Conservation (phyloP, 2,888 invertebrate species). For the Polydrusus cervinus region DNA sequence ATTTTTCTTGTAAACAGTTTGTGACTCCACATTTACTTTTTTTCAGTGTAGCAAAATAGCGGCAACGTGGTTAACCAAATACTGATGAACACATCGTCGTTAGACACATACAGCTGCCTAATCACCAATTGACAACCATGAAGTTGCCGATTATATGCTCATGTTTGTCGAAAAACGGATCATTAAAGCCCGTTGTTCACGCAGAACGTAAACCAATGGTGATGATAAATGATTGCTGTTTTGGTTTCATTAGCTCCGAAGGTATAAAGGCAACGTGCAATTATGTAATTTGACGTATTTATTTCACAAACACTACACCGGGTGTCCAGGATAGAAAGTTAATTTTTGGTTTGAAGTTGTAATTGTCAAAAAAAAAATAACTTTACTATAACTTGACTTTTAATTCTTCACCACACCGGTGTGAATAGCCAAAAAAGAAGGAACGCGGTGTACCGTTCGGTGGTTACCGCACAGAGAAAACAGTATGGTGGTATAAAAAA, state of each 20-base stretch:
- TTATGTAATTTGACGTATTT: slow-evolving; percentile 10
- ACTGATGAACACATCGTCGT: slow-evolving; percentile 42
- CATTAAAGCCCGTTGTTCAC: slow-evolving; percentile 50
- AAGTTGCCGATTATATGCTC: slow-evolving; percentile 64
- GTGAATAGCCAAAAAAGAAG: too few species aligned
- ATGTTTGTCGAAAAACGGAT: slow-evolving; percentile 58
- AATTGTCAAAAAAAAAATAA: too few species aligned
- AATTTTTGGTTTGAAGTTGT: too few species aligned
- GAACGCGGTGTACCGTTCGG: too few species aligned
- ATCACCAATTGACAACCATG: slow-evolving; percentile 65
- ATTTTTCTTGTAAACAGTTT: too few species aligned
- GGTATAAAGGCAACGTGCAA: not conserved
- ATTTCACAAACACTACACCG: not conserved
- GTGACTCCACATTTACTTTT: too few species aligned
- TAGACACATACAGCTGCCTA: slow-evolving; percentile 57
- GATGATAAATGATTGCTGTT: slow-evolving; percentile 45
- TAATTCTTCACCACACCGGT: too few species aligned
- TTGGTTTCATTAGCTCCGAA: slow-evolving; percentile 8
- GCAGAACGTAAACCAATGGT: slow-evolving; percentile 43
- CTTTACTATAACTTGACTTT: too few species aligned
- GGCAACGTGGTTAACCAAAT: slow-evolving; percentile 18
- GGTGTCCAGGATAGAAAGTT: too few species aligned
- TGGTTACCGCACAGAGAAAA: too few species aligned
- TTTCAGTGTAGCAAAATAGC: too few species aligned
- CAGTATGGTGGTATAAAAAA: too few species aligned